Evolutionary conservation across 2,113 vertebrate genomes (phyloP).

Genomic region (Psittacus erithacus): DNA sequence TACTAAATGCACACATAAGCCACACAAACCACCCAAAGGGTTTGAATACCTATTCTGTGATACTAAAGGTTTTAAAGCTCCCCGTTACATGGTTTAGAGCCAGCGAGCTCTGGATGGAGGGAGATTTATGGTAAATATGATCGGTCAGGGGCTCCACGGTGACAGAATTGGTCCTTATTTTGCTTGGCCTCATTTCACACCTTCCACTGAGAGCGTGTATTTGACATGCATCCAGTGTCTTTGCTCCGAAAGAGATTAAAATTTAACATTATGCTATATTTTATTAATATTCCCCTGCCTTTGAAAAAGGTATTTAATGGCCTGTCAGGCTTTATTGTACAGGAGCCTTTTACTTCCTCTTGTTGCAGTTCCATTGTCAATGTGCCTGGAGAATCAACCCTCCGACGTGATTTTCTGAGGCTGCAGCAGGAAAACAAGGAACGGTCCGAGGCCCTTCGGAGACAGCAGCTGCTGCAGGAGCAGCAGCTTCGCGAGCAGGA

Average conservation of each 20-base stretch:
- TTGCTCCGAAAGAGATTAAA: not conserved
- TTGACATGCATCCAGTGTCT: not conserved
- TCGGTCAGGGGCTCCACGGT: not conserved
- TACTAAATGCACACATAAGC: not conserved
- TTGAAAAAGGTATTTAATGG: slow-evolving; percentile 30
- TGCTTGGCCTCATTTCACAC: slow-evolving; percentile 30
- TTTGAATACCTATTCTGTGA: not conserved
- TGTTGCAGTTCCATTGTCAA: slow-evolving; percentile 93
- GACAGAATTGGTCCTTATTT: not conserved
- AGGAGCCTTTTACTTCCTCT: slow-evolving; percentile 3
- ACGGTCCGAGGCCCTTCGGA: slow-evolving; percentile 91
- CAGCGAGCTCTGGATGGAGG: not conserved
- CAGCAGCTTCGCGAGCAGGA: slow-evolving; percentile 97
- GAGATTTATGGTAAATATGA: not conserved
- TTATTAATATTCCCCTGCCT: slow-evolving; percentile 21
- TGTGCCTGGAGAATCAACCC: slow-evolving; percentile 95
- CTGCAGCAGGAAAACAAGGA: slow-evolving; percentile 99
- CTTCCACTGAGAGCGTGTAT: not conserved
- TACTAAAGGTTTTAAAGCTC: not conserved
- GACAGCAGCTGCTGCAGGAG: slow-evolving; percentile 96
- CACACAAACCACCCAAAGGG: not conserved
- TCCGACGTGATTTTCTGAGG: slow-evolving; percentile 95
- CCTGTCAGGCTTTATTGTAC: not conserved
- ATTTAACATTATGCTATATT: slow-evolving; percentile 10
- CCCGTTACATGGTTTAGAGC: not conserved